phyloP scores from a whole-genome alignment of 2,797 vertebrate species.

The Cossypha caffra region DNA sequence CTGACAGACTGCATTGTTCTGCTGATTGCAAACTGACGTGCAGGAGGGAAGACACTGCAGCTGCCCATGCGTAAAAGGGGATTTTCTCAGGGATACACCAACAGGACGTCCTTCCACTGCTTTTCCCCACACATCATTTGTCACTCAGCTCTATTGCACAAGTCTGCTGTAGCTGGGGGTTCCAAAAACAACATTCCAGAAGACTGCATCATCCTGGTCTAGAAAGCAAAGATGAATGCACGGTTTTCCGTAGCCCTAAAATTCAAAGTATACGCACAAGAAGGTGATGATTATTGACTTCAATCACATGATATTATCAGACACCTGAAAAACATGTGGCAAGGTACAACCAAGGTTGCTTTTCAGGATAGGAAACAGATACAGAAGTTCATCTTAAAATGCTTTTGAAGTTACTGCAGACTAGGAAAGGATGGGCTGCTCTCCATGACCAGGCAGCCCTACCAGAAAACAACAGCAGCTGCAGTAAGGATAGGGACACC shows the following conservation, averaged over 20 bases:
- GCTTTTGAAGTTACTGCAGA: neutral
- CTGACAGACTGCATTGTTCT: neutral
- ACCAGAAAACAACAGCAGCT: neutral
- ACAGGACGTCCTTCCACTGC: neutral
- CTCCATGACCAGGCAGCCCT: neutral
- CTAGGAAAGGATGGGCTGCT: neutral
- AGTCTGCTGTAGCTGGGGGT: neutral
- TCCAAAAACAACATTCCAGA: slow-evolving; percentile 43
- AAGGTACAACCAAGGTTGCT: neutral
- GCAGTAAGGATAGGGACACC: neutral
- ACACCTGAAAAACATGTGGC: neutral
- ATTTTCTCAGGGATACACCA: neutral
- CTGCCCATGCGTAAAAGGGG: neutral
- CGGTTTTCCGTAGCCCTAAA: neutral
- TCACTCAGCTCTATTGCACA: neutral
- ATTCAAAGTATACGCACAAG: neutral
- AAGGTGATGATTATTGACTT: neutral
- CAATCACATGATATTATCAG: neutral
- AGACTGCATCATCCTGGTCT: neutral
- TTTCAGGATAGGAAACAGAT: neutral
- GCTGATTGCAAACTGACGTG: neutral
- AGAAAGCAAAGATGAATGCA: neutral
- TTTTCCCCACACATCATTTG: neutral
- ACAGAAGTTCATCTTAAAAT: neutral
- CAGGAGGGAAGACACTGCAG: neutral